Evolutionary conservation across 1,140 invertebrate species (phyloP).

Genomic region (Bombus superbus): DNA sequence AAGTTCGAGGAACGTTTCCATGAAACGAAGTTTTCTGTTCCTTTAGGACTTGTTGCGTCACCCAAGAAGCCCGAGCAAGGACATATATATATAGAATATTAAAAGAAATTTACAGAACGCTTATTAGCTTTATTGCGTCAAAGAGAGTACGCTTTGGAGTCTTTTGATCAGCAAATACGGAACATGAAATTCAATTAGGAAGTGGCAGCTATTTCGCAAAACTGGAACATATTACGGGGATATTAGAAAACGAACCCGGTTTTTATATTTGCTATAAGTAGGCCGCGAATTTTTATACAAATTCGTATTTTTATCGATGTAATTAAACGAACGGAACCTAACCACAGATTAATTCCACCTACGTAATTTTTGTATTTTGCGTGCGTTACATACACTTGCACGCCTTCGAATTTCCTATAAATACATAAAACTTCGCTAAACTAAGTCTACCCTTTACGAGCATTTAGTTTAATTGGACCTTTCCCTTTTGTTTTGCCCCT

Average conservation of each 20-base stretch:
- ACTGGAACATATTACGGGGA: neutral
- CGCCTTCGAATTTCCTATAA: too few relatives aligned
- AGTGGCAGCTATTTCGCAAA: neutral
- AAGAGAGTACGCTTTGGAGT: neutral
- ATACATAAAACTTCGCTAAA: too few relatives aligned
- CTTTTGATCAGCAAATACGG: neutral
- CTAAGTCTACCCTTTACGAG: neutral
- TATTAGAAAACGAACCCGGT: neutral
- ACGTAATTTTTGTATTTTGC: too few relatives aligned
- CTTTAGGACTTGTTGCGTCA: constrained; percentile 11
- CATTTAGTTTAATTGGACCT: neutral
- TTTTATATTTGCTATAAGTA: neutral
- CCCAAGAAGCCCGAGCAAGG: neutral
- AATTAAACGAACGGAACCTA: too few relatives aligned
- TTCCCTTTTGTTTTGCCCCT: neutral
- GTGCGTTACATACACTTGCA: too few relatives aligned
- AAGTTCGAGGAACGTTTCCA: neutral
- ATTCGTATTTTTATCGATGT: too few relatives aligned
- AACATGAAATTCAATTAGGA: neutral
- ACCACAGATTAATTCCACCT: too few relatives aligned
- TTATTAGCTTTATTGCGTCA: neutral
- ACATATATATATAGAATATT: neutral
- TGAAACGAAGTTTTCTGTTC: neutral
- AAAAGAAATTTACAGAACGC: neutral
- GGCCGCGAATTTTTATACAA: too few relatives aligned